phyloP scores from a whole-genome alignment of 2,797 vertebrate genomes.

The Onychomys leucogaster region DNA sequence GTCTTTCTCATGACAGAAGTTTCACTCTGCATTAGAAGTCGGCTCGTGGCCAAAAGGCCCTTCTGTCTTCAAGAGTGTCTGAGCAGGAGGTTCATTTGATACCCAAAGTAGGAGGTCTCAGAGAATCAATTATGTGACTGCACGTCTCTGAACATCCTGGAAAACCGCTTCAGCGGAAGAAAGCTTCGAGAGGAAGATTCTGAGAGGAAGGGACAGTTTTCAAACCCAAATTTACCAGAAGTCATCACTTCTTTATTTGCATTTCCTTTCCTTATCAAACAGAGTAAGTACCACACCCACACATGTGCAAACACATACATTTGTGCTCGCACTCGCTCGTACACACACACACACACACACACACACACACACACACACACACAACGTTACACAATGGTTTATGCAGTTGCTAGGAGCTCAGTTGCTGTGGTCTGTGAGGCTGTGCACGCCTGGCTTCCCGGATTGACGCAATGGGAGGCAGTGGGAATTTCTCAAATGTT shows the following conservation, averaged over 20 bases:
- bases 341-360: neutral
- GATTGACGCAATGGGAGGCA: neutral
- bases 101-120: neutral
- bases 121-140: slow-evolving; percentile 8
- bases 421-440: neutral
- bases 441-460: slow-evolving; percentile 63
- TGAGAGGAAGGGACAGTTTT: slow-evolving; percentile 21
- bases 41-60: slow-evolving; percentile 25
- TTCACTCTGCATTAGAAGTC: slow-evolving; percentile 53
- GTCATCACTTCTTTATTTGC: slow-evolving; percentile 75
- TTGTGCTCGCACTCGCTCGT: slow-evolving; percentile 8
- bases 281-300: slow-evolving; percentile 15
- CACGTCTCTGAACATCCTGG: neutral
- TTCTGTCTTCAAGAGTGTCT: slow-evolving; percentile 20
- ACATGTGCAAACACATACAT: neutral
- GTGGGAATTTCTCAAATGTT: slow-evolving; percentile 79
- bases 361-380: neutral
- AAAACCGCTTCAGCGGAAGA: neutral
- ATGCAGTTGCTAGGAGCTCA: slow-evolving; percentile 44
- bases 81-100: slow-evolving; percentile 17
- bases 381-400: slow-evolving; percentile 45
- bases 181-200: slow-evolving; percentile 4
- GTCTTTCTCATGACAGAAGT: neutral
- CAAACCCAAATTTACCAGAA: slow-evolving; percentile 76
- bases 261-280: slow-evolving; percentile 78